A percentile compares a stretch with the other conserved stretches of the same genome.
Evolutionary conservation across 2,888 invertebrate species (phyloP).

Genomic region (Calephelis perditalis): DNA sequence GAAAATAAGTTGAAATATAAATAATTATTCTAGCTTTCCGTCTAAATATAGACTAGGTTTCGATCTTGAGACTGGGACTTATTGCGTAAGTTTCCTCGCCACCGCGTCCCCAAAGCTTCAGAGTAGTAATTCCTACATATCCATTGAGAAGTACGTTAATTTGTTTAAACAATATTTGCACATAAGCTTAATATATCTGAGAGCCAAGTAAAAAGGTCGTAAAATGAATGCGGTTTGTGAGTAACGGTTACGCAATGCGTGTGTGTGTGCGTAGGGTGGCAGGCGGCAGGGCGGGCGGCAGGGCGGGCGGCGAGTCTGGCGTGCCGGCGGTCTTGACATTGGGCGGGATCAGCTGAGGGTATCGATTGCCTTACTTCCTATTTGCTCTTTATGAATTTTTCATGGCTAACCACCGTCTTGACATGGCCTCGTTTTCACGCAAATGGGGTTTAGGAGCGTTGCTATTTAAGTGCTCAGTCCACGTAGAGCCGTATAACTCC

Average conservation of each 20-base stretch:
- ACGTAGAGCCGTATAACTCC: no score
- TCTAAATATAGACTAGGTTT: no score
- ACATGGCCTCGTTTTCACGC: slow-evolving; percentile 25
- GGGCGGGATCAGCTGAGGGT: slow-evolving; percentile 69
- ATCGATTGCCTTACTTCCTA: slow-evolving; percentile 70
- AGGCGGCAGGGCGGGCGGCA: slow-evolving; percentile 31
- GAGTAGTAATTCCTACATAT: no score
- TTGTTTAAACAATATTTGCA: background rate
- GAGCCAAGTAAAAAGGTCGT: slow-evolving; percentile 11
- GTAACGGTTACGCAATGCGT: slow-evolving; percentile 17
- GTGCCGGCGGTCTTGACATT: slow-evolving; percentile 63
- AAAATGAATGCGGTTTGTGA: slow-evolving; percentile 1
- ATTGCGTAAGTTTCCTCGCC: no score
- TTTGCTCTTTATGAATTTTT: slow-evolving; percentile 67
- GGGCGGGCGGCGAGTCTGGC: slow-evolving; percentile 18
- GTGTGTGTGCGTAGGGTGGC: slow-evolving; percentile 28
- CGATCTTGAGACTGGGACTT: no score
- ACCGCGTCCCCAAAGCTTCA: no score
- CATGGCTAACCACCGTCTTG: slow-evolving; percentile 40
- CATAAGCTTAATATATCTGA: slow-evolving; percentile 8
- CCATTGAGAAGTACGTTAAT: no score
- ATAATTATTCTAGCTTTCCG: no score
- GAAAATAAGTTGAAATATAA: no score
- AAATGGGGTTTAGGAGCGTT: slow-evolving; percentile 1
- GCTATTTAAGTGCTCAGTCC: no score